phyloP scores from a whole-genome alignment of 2,113 vertebrate species.

The Lycaon pictus region DNA sequence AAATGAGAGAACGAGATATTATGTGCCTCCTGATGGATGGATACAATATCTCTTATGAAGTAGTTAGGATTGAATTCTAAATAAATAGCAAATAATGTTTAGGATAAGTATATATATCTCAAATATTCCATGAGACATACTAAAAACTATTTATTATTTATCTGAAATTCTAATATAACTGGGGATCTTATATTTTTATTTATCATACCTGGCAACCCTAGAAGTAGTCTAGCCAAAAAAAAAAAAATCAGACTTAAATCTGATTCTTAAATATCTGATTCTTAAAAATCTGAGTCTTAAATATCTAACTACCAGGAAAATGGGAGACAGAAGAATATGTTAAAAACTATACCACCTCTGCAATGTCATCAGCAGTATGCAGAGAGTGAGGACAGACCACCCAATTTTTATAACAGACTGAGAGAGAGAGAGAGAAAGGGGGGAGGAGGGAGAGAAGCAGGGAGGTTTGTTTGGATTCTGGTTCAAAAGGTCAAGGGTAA shows the following conservation, averaged over 20 bases:
- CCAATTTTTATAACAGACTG: not conserved
- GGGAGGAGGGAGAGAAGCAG: not conserved
- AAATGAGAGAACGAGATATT: not conserved
- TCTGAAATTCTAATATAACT: slow-evolving; percentile 49
- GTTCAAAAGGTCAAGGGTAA: not conserved
- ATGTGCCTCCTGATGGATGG: not conserved
- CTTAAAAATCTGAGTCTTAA: not conserved
- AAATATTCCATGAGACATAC: not conserved
- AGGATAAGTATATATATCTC: not conserved
- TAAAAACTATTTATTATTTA: not conserved
- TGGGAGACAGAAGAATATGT: not conserved
- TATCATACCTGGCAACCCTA: slow-evolving; percentile 5
- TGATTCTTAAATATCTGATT: not conserved
- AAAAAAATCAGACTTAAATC: not conserved
- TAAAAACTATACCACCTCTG: not conserved
- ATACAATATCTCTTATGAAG: not conserved
- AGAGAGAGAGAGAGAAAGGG: not conserved
- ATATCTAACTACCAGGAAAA: not conserved
- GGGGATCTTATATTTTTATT: not conserved
- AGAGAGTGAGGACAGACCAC: not conserved
- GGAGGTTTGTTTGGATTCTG: not conserved
- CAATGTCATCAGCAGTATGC: not conserved
- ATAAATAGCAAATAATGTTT: not conserved
- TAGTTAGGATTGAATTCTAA: slow-evolving; percentile 17
- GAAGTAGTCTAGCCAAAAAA: not conserved